Evolutionary conservation across 1,140 invertebrate genomes (phyloP), one percentile per base, ranked within the genome.

Genomic region (Oedothorax gibbosus): DNA sequence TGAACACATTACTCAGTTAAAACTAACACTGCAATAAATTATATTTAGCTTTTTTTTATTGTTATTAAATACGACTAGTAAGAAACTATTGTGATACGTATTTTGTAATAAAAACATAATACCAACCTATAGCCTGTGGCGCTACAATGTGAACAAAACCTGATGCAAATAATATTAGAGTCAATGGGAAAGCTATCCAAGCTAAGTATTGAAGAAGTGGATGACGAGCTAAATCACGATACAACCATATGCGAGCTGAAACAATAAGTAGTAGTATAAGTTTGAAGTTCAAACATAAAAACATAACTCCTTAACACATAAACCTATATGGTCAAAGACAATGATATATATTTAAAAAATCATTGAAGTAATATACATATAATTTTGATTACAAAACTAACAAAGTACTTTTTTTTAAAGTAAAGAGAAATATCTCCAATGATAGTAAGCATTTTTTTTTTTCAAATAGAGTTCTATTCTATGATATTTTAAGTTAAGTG

Each of bases 111-210:
- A 8, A 57, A 21, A 60, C 20, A 57, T 15, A 71, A 64, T 56
- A 68, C 71, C 91, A 91, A 95, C 94, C 96, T 89, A 98, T 97
- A 87, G 96, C 97, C 90, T 98, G 96, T 10, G 97, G 96, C 4
- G 97, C 96, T n/a, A 98, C 94, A 54, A 98, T 93, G 90, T 98
- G 96, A 0, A 97, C 96, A 91, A 99, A 98, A 21, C 97, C 97
- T 56, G 96, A 95, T 57, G 96, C 96, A 91, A 99, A 98, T 11
- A 98, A 91, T 86, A 98, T 96, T 49, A 98, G 92, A 85, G 95
- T 94, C 0, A 98, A 92, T 9, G 97, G 96, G 77, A 98, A 92
- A 0, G 94, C 93, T 2, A 97, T 94, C 97, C 97, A 99, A n/a
- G 96, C 95, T 35, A 97, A 91, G 90, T 96, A 98, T 89, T 98